Evolutionary conservation across 2,888 invertebrate species (phyloP).

Genomic region (Xestia ashworthii): DNA sequence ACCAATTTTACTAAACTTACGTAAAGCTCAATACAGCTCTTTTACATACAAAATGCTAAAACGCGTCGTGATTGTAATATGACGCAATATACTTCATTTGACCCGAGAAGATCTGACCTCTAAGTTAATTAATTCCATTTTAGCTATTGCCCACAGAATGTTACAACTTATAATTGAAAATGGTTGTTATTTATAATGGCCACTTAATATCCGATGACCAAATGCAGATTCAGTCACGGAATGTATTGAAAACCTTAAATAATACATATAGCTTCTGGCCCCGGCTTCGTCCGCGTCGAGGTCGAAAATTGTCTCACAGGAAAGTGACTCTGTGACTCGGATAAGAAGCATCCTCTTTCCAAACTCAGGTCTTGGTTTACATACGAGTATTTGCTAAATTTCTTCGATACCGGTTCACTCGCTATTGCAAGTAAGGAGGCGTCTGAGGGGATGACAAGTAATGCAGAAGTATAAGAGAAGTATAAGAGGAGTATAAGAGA

Average conservation of each 20-base stretch:
- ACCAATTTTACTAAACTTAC: background rate
- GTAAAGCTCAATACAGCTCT: background rate
- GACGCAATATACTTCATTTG: slow-evolving; percentile 43
- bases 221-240: slow-evolving; percentile 13
- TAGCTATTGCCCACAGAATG: slow-evolving; percentile 31
- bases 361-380: background rate
- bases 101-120: slow-evolving; percentile 40
- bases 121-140: slow-evolving; percentile 50
- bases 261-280: background rate
- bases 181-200: slow-evolving; percentile 28
- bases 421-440: too few relatives aligned
- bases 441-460: too few relatives aligned
- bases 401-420: background rate
- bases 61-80: slow-evolving; percentile 19
- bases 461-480: too few relatives aligned
- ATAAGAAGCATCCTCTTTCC: background rate
- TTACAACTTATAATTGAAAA: slow-evolving; percentile 44
- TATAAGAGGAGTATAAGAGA: too few relatives aligned
- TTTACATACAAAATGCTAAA: slow-evolving; percentile 1
- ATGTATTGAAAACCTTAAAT: slow-evolving; percentile 12
- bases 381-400: background rate
- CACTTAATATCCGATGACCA: slow-evolving; percentile 19
- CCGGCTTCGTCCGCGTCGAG: background rate
- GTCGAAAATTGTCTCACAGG: background rate
- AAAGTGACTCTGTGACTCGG: too few relatives aligned